phyloP scores from a whole-genome alignment of 2,888 invertebrate genomes.

The Geotrupes spiniger region DNA sequence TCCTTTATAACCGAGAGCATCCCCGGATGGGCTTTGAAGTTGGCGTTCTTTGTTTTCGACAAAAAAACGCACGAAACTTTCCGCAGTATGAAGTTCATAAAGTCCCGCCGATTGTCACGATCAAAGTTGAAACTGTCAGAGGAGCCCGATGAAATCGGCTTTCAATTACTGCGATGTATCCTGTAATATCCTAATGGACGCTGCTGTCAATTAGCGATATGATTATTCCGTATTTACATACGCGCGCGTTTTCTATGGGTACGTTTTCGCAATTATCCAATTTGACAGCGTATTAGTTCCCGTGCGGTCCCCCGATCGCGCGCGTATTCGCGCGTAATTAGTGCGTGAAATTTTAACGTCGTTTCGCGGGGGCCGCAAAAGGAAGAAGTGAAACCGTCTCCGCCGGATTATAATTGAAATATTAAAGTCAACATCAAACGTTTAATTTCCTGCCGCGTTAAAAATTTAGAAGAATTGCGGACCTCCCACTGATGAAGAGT shows the following conservation, averaged over 20 bases:
- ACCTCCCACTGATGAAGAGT: constrained; percentile 17
- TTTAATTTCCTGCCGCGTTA: constrained; percentile 33
- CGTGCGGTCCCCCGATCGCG: no score
- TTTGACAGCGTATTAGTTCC: neutral
- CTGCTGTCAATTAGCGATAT: constrained; percentile 23
- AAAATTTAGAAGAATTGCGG: constrained; percentile 29
- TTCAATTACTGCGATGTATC: constrained; percentile 17
- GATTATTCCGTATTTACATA: neutral
- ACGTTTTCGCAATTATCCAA: neutral
- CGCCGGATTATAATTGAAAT: constrained; percentile 34
- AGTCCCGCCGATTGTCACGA: no score
- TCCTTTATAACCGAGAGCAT: no score
- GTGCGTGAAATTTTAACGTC: no score
- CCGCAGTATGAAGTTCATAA: no score
- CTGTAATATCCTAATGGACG: constrained; percentile 27
- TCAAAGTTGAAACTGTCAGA: constrained; percentile 2
- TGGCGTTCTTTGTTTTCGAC: no score
- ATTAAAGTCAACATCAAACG: constrained; percentile 34
- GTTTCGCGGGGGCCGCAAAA: constrained; percentile 8
- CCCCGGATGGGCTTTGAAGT: no score
- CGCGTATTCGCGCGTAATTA: no score
- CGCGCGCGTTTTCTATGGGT: neutral
- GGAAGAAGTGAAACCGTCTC: constrained; percentile 26
- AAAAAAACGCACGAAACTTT: no score
- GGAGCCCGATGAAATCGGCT: constrained; percentile 13